Evolutionary conservation across 2,113 vertebrate species (phyloP).

Genomic region (Rhipidura dahli): DNA sequence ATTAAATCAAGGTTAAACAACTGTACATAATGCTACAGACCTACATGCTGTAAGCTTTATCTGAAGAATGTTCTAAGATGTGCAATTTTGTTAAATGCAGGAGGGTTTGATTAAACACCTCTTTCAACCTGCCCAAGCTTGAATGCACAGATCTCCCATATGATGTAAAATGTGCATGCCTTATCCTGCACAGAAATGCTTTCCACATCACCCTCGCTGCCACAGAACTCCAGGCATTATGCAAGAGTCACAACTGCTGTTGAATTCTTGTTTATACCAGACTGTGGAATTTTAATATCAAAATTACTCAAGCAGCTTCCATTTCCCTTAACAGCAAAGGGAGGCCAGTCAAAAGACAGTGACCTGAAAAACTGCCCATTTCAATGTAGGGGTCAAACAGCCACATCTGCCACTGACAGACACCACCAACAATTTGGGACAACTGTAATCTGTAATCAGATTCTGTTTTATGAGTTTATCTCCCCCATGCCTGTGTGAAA

Average conservation of each 20-base stretch:
- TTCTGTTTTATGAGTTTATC: background rate
- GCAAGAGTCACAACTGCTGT: background rate
- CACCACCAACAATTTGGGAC: background rate
- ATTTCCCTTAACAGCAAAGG: background rate
- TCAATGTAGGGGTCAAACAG: background rate
- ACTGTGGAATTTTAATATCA: background rate
- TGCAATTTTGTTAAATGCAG: background rate
- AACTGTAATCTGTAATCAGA: background rate
- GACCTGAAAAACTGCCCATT: background rate
- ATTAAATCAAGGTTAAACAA: constrained; percentile 26
- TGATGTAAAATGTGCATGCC: background rate
- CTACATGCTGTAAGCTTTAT: background rate
- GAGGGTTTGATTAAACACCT: background rate
- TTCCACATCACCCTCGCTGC: background rate
- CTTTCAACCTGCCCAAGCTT: constrained; percentile 18
- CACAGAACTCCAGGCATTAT: background rate
- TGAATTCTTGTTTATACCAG: background rate
- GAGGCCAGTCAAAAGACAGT: background rate
- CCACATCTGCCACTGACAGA: background rate
- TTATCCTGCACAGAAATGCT: constrained; percentile 16
- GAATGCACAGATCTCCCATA: background rate
- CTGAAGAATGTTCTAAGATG: background rate
- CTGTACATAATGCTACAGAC: background rate
- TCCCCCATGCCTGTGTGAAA: fast-evolving
- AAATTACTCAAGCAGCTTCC: background rate